Percentiles rank a stretch among this genome's conserved stretches.
Conservation (phyloP, 2,888 invertebrate genomes). For the Sialis lutaria region DNA sequence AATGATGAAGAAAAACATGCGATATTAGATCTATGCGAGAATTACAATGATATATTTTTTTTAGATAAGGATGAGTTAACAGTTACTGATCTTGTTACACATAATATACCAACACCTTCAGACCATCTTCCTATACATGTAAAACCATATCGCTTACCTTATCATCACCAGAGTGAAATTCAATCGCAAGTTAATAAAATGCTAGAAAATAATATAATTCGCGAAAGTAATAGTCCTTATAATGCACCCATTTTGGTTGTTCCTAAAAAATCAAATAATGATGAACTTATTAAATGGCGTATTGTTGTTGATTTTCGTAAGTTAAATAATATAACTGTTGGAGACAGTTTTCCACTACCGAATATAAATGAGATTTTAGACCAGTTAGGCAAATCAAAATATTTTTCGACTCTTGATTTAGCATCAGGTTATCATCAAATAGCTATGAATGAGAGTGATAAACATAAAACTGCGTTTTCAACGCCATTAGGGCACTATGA, state of each 20-base stretch:
- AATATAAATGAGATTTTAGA: conserved; percentile 20
- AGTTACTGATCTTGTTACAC: conserved; percentile 13
- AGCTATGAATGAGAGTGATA: conserved; percentile 13
- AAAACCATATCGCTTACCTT: conserved; percentile 19
- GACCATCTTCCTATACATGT: conserved; percentile 14
- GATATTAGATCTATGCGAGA: no score
- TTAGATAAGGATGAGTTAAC: conserved; percentile 10
- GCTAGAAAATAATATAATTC: conserved; percentile 15
- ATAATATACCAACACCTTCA: conserved; percentile 16
- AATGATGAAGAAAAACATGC: no score
- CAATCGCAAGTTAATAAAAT: conserved; percentile 17
- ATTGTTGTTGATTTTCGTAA: conserved; percentile 21
- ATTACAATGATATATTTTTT: no score
- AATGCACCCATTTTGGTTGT: conserved; percentile 12
- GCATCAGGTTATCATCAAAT: conserved; percentile 22
- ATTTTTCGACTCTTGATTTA: conserved; percentile 21
- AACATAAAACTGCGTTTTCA: conserved; percentile 20
- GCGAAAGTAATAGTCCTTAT: conserved; percentile 11
- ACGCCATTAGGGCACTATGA: conserved; percentile 18
- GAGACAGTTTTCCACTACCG: conserved; percentile 19
- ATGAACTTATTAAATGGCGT: conserved; percentile 15
- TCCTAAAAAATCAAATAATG: conserved; percentile 17
- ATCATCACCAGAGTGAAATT: conserved; percentile 17
- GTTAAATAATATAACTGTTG: conserved; percentile 20
- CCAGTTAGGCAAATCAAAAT: conserved; percentile 18